These are phyloP conservation scores for Carassius carassius DNA, from an alignment of 2,113 vertebrate species.

Conservation along the genomic window DNA sequence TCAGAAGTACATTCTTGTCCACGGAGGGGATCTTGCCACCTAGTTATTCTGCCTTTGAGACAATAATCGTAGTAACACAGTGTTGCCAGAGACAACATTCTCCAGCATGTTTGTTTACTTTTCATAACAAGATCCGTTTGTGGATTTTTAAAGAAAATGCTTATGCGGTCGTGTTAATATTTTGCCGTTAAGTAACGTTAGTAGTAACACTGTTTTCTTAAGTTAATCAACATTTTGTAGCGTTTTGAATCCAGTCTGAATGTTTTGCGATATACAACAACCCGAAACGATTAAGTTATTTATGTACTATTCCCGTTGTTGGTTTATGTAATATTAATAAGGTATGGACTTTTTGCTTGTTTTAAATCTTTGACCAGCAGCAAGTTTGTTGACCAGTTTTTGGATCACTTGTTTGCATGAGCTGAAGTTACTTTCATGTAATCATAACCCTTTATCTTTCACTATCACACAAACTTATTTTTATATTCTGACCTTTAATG, in stretches of 20 bases:
- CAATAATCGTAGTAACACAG: conserved; percentile 44
- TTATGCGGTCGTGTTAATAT: neutral
- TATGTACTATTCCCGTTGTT: neutral
- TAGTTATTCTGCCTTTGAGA: conserved; percentile 47
- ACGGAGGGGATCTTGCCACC: conserved; percentile 35
- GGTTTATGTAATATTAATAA: neutral
- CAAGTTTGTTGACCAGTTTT: conserved; percentile 26
- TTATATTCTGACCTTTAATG: neutral
- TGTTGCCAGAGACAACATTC: conserved; percentile 31
- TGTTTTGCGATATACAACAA: neutral
- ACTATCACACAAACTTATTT: neutral
- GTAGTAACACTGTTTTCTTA: neutral
- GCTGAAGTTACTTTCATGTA: neutral
- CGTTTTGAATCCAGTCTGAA: neutral
- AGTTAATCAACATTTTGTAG: neutral
- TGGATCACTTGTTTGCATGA: neutral
- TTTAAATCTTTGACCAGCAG: neutral
- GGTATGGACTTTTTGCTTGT: neutral
- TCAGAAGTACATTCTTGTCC: conserved; percentile 37
- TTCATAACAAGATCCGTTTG: neutral
- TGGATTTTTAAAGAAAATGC: neutral
- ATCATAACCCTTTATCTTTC: neutral
- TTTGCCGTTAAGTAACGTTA: neutral
- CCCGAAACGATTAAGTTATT: neutral
- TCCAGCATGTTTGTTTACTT: conserved; percentile 28